phyloP scores from a whole-genome alignment of 2,888 invertebrate genomes.

The Clepsis dumicolana region DNA sequence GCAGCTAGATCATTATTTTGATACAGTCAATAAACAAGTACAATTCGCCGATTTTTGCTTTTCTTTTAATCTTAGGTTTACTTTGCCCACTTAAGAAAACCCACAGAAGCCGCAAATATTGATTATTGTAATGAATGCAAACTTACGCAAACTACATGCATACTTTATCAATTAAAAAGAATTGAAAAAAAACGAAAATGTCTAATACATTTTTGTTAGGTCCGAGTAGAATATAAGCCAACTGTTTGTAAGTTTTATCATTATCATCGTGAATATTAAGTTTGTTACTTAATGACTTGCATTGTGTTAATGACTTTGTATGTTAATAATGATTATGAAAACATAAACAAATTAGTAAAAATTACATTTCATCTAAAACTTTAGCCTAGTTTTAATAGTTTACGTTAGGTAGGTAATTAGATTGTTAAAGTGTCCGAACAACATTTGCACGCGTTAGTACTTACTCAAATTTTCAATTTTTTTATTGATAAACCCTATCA shows the following conservation, averaged over 20 bases:
- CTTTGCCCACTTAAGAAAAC: not conserved
- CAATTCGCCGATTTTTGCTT: not conserved
- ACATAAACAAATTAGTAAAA: constrained; percentile 15
- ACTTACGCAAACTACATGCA: too few species aligned
- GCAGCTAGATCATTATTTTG: not conserved
- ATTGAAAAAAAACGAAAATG: too few species aligned
- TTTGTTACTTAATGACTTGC: constrained; percentile 14
- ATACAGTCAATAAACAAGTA: not conserved
- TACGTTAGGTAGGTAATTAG: constrained; percentile 27
- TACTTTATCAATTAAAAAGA: too few species aligned
- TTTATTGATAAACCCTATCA: constrained; percentile 21
- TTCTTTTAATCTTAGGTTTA: not conserved
- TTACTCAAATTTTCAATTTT: constrained; percentile 32
- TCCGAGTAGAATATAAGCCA: too few species aligned
- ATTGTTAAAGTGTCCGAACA: constrained; percentile 14
- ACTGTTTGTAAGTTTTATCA: not conserved
- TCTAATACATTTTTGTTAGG: not conserved
- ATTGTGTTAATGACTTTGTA: constrained; percentile 10
- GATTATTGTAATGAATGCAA: too few species aligned
- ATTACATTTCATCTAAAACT: not conserved
- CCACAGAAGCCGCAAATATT: too few species aligned
- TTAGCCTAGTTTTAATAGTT: not conserved
- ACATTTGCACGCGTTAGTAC: constrained; percentile 24
- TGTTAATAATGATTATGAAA: constrained; percentile 7
- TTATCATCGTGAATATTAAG: not conserved